These are phyloP conservation scores for Liodrosophila aerea DNA, from an alignment of 2,888 invertebrate genomes.

Conservation along the genomic window DNA sequence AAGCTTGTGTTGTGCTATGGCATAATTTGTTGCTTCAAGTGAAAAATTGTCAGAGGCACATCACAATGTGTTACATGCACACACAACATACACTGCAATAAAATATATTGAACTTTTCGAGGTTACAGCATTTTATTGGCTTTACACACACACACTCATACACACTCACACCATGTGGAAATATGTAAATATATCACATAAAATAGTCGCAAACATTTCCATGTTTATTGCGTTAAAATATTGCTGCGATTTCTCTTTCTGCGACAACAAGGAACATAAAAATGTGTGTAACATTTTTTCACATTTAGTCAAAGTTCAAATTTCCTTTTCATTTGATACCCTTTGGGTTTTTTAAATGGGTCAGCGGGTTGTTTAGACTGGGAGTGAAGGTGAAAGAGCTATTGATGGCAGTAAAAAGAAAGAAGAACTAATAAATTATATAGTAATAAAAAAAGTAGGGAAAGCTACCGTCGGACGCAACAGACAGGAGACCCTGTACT, in stretches of 20 bases:
- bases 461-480: too few species aligned
- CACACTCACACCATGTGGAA: background rate
- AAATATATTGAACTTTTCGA: conserved; percentile 76
- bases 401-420: too few species aligned
- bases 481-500: too few species aligned
- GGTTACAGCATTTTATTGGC: conserved; percentile 74
- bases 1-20: conserved; percentile 64
- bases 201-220: conserved; percentile 67
- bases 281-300: conserved; percentile 28
- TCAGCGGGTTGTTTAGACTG: too few species aligned
- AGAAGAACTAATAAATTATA: too few species aligned
- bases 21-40: conserved; percentile 77
- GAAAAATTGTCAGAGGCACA: conserved; percentile 77
- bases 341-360: conserved; percentile 3
- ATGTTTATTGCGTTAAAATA: conserved; percentile 78
- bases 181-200: conserved; percentile 39
- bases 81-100: conserved; percentile 54
- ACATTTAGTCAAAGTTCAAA: conserved; percentile 39
- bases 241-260: conserved; percentile 51
- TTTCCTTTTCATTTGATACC: conserved; percentile 41
- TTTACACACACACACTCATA: conserved; percentile 17
- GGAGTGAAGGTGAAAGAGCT: too few species aligned
- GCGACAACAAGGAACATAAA: too few species aligned
- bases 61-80: too few species aligned
- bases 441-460: too few species aligned